Evolutionary conservation across 2,888 invertebrate species (phyloP), one percentile per base, ranked within the genome.

Genomic region (Phymatocera aterrima): DNA sequence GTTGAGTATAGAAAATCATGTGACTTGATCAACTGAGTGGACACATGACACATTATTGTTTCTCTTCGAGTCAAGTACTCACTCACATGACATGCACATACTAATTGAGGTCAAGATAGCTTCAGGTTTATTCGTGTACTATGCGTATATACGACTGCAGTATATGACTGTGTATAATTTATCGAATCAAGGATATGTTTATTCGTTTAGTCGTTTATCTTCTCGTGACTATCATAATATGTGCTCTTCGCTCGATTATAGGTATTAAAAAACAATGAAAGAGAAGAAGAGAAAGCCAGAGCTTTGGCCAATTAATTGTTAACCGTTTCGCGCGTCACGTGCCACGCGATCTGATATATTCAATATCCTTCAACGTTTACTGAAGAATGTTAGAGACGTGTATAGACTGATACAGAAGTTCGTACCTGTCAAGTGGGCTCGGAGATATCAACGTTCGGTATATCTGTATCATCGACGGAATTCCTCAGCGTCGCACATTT

Each of bases 161-260:
- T n/a, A n/a, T n/a, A n/a, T n/a, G n/a, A n/a, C n/a, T n/a, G n/a
- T n/a, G 24, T 68, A 40, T 43, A 68, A 46, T 46, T 68, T 68
- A 68, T 68, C 46, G 68, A 43, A 68, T 68, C 68, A 68, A 43
- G 1, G n/a, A 10, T 10, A 18, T 24, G 24, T 46, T 68, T 68
- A 68, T 68, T 68, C 68, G 68, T 28, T 68, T 68, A 68, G 15
- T n/a, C 43, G 68, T 43, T 57, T 57, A 57, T 57, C 28, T 28
- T 28, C 57, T 51, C 8, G 8, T 51, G 8, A 21, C 51, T 5
- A 3, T 21, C 2, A 51, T 51, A n/a, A 21, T 51, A n/a, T 51
- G n/a, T 21, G 51, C 43, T 8, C 40, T 40, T 5, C 40, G 8
- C 8, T 40, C 40, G 40, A 40, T 40, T 5, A 40, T 5, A 40